Evolutionary conservation across 1,140 invertebrate genomes (phyloP), one percentile per base, ranked within the genome.

Genomic region (Oryctes rhinoceros): DNA sequence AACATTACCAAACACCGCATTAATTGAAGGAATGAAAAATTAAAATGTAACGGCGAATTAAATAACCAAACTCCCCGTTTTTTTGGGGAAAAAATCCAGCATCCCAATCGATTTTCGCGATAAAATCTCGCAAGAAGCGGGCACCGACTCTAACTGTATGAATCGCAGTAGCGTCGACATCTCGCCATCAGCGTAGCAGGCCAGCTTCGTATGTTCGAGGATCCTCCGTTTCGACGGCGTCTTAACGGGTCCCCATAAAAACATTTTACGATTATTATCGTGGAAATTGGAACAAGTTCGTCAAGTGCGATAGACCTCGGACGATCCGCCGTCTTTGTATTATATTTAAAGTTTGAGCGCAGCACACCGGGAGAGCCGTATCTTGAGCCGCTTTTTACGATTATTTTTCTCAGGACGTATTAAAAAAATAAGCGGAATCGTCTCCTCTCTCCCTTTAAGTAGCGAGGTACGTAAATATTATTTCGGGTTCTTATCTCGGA

Each of bases 191-290:
- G 37, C 65, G 24, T 13, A 71, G 65, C 65, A 35, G 65, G 20
- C 65, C 20, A 5, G 53, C 13, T n/a, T 15, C 24, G 24, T 30
- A 71, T 35, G 65, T 71, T 35, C 5, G 24, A 71, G 24, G 24
- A 71, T 37, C 65, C 35, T 24, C 65, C 24, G 35, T 15, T 59
- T 59, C 53, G 15, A n/a, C 53, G 18, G 53, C 65, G 65, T 37
- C 65, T 71, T 71, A 71, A 71, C 24, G 65, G 65, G 24, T 24
- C 35, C 65, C 65, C 65, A 71, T 71, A 71, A 71, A 71, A 71
- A 71, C 65, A 71, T 71, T 71, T 71, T 71, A 71, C 65, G 65
- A 71, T 71, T 71, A 71, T 71, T 71, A 35, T 71, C 65, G 65
- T 35, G 65, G 65, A 71, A 71, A 71, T 71, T 71, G 65, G 65